Base-by-base conservation (phyloP, 2,888 invertebrate species). In the Ethmia dodecea region DNA sequence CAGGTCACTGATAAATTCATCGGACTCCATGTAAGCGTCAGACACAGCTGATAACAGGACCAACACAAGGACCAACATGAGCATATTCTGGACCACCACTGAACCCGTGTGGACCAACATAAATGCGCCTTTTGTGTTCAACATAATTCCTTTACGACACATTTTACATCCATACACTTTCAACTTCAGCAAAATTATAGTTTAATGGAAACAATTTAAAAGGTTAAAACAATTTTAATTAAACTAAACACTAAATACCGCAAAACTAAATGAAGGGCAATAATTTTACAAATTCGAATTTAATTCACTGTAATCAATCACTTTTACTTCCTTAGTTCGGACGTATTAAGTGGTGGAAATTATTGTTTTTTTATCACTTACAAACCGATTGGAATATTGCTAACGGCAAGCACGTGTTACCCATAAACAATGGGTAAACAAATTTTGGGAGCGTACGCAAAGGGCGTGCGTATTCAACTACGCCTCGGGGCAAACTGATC, bases 1-100 rank as follows among this genome's bases (percentile, higher is more conserved):
- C 47, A 89, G 68, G 47, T 89, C 88, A 51, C 88, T 88, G 50
- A 88, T 86, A 45, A 84, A 81, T 47, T 87, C 80, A 49, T 79
- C 87, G 11, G 88, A 86, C 42, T 87, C 88, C 52, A 87, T 73
- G 58, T 83, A 84, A 40, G 75, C 77, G 55, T 77, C 59, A 57
- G 74, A 60, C 55, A 66, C 60, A 47, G 70, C 60, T 44, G 65
- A 64, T 54, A 81, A 53, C 50, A 81, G 52, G 42, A 72, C 31
- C n/a, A 60, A 37, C 37, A 64, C 45, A 49, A 67, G 37, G 46
- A 44, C 12, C 26, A 14, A 13, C 13, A 24, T 6, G 6, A n/a
- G 30, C 11, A 18, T 20, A 20, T 11, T 22, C 13, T 31, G 11
- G 27, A 24, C 16, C 22, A 30, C 22, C 32, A 37, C 22, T 22